Evolutionary conservation across 1,140 invertebrate genomes (phyloP), one percentile per base, ranked within the genome.

Genomic region (Cataglyphis hispanica): DNA sequence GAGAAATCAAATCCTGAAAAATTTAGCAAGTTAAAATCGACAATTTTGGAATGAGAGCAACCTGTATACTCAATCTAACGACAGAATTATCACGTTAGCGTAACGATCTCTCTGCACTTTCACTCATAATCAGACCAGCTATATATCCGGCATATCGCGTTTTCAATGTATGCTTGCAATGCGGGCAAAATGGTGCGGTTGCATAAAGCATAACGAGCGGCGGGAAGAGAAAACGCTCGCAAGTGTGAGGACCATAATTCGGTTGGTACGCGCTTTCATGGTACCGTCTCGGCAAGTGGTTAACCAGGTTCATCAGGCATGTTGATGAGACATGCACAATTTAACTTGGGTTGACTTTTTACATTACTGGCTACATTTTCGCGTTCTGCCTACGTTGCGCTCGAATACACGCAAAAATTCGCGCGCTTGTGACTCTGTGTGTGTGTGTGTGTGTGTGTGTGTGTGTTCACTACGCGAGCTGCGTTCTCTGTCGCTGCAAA

Each of bases 301-400:
- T 50, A 60, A 60, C 37, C 43, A 13, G 50, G 78, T 84, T 86
- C 80, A 67, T 86, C 61, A 84, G 61, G 61, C 67, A 86, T 74
- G 85, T 75, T 86, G 85, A 84, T 86, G 80, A 84, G 78, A 61
- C 78, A 34, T 86, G 80, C 61, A 84, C 72, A 70, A 85, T 87
- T 87, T 69, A 87, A 56, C 34, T n/a, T n/a, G 37, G 37, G 63
- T 88, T 84, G 69, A 83, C 40, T 80, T 74, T 66, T 53, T 58
- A 27, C 27, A 16, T 86, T 56, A 77, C 83, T 25, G 27, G 19
- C 13, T 61, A 37, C 63, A 8, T 85, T 85, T 80, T 56, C 34
- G 25, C 63, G 25, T 50, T 67, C 37, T 50, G 56, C 37, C 25
- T n/a, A 66, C 76, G n/a, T 61, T 56, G 40, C 61, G 25, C 43